These are phyloP conservation scores for Falcaria lacertinaria DNA, from an alignment of 2,888 invertebrate species.

Conservation along the genomic window DNA sequence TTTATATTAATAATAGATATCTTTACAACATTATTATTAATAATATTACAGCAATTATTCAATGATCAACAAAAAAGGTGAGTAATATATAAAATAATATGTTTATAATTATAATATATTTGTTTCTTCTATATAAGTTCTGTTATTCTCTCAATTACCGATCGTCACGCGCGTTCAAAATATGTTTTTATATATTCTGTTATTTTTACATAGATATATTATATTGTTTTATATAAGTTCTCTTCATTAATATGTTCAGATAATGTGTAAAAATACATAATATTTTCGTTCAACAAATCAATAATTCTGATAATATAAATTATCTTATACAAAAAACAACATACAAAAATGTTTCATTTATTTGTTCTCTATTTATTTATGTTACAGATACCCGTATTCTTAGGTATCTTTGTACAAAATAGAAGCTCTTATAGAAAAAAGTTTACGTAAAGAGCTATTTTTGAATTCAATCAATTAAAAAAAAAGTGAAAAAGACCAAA, in stretches of 20 bases:
- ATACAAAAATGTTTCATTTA: conserved; percentile 50
- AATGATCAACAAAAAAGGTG: too few species aligned
- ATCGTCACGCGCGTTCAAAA: conserved; percentile 54
- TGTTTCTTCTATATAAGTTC: too few species aligned
- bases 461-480: conserved; percentile 28
- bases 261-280: conserved; percentile 77
- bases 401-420: conserved; percentile 65
- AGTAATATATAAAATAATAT: too few species aligned
- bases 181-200: conserved; percentile 71
- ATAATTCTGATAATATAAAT: conserved; percentile 70
- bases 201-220: conserved; percentile 62
- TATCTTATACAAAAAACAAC: conserved; percentile 72
- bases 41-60: too few species aligned
- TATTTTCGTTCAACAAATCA: conserved; percentile 68
- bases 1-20: too few species aligned
- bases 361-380: conserved; percentile 35
- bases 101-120: too few species aligned
- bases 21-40: too few species aligned
- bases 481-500: conserved; percentile 27
- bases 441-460: too few species aligned
- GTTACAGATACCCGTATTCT: conserved; percentile 47
- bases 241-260: conserved; percentile 69
- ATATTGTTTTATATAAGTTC: conserved; percentile 51
- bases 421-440: conserved; percentile 54
- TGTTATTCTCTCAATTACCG: conserved; percentile 17